Evolutionary conservation across 1,140 invertebrate species (phyloP), one percentile per base, ranked within the genome.

Genomic region (Drosophila busckii): DNA sequence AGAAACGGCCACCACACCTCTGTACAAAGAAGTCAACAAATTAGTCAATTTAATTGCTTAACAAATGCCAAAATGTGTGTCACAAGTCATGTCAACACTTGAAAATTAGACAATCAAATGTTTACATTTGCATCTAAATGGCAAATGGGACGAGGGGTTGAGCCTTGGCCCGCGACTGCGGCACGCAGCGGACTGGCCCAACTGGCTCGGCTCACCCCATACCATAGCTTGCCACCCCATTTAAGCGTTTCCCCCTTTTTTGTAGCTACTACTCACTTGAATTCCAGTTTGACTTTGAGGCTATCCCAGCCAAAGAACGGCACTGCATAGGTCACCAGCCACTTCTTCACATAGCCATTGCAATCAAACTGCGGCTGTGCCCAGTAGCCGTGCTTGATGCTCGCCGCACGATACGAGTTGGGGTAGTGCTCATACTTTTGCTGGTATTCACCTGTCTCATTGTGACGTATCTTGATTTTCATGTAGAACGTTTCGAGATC

Each of bases 251-350:
- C 28, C 46, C 52, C 38, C 17, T 10, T 28, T 32, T 2, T 26
- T 15, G 2, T 12, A 10, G n/a, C 2, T 13, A 3, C 1, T 58
- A 92, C 94, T 94, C 89, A 97, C 95, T 97, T 97, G 89, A 98
- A 97, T 90, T 97, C 95, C 61, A 97, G 88, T 88, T 94, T 95
- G 15, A 92, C 92, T 90, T 94, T 95, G 34, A 99, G 90, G 86
- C 93, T 94, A 87, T 98, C 97, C 93, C 94, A 96, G 42, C 97
- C 97, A 88, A 99, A 99, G 91, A 99, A 99, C 41, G 97, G 97
- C 41, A 93, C 93, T 38, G 95, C 93, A 90, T 98, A 99, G 25
- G 95, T 97, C 59, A 99, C 92, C 61, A 98, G 91, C 98, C 97
- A 99, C 89, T 96, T 96, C 71, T 96, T 94, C 31, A 95, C 90